Evolutionary conservation across 2,113 vertebrate species (phyloP).

Genomic region (Tenrec ecaudatus): DNA sequence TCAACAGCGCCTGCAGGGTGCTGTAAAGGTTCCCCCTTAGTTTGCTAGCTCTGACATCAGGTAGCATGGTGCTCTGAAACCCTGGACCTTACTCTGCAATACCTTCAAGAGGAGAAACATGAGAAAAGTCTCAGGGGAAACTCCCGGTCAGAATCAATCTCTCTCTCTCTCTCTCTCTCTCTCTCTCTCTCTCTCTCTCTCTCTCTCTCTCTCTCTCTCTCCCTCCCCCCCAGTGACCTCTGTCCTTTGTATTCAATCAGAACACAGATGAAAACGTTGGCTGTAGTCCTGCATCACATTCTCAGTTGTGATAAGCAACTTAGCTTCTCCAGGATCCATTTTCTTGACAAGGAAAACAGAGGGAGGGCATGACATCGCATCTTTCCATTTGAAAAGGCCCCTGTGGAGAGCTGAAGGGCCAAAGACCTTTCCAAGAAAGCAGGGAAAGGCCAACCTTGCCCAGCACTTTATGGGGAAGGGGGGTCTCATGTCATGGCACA

Average conservation of each 20-base stretch:
- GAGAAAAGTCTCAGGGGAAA: not conserved
- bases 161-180: too few species aligned
- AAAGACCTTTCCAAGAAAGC: not conserved
- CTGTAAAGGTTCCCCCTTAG: not conserved
- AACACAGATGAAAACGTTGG: not conserved
- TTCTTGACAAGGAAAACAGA: not conserved
- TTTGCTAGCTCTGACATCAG: not conserved
- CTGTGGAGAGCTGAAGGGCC: fast-evolving
- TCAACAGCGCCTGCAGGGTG: not conserved
- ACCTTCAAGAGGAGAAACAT: not conserved
- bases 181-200: too few species aligned
- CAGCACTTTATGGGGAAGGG: fast-evolving
- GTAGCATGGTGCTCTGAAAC: too few species aligned
- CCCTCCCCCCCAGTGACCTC: too few species aligned
- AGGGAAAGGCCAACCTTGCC: fast-evolving
- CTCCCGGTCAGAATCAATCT: too few species aligned
- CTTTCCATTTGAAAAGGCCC: not conserved
- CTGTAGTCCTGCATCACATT: not conserved
- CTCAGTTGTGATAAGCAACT: not conserved
- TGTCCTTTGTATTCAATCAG: not conserved
- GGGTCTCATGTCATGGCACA: fast-evolving
- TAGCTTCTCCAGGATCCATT: not conserved
- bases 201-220: too few species aligned
- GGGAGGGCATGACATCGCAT: not conserved
- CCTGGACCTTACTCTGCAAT: not conserved